Evolutionary conservation across 2,113 vertebrate genomes (phyloP).

Genomic region (Ceuthmochares aereus): DNA sequence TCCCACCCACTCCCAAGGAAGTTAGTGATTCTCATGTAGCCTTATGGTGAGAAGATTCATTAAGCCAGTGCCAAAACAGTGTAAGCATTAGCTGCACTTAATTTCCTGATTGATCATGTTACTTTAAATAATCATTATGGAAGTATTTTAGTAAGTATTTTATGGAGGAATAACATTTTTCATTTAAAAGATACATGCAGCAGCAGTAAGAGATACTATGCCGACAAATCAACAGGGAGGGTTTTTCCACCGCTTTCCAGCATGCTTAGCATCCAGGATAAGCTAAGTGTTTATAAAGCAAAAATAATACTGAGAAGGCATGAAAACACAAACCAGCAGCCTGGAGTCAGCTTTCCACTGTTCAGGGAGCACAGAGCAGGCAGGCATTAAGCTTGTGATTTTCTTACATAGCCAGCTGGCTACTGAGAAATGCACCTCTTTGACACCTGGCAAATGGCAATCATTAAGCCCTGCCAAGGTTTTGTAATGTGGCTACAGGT

Average conservation of each 20-base stretch:
- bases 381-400: background rate
- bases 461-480: background rate
- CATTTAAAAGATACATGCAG: background rate
- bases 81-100: background rate
- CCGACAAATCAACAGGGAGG: fast-evolving
- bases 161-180: background rate
- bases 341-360: background rate
- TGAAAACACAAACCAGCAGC: background rate
- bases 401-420: background rate
- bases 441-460: background rate
- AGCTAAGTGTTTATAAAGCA: background rate
- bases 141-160: background rate
- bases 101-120: background rate
- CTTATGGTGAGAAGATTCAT: background rate
- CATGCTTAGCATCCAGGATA: background rate
- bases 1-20: fast-evolving
- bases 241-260: background rate
- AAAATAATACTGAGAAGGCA: background rate
- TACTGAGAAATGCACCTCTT: background rate
- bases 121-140: background rate
- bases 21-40: background rate
- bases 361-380: background rate
- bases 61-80: fast-evolving
- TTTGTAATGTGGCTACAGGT: background rate
- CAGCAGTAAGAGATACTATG: background rate